Evolutionary conservation across 2,888 invertebrate genomes (phyloP), one percentile per base, ranked within the genome.

Genomic region (Gymnocheta viridis): DNA sequence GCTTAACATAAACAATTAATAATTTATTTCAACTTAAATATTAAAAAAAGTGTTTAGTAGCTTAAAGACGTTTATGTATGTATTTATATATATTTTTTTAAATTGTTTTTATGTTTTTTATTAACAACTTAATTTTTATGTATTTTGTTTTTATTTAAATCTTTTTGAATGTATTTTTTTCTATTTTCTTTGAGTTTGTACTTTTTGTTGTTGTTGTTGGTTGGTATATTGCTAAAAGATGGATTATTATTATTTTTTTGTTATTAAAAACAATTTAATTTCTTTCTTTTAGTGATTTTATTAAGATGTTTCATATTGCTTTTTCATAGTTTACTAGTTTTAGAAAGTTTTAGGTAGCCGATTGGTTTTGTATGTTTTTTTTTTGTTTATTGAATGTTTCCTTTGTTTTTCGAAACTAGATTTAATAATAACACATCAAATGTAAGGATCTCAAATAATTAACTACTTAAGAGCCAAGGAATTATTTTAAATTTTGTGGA

Each of bases 121-220:
- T 22, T 56, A 80, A 51, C 35, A 60, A 73, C 44, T 58, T 69
- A 67, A 22, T 66, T 62, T 44, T 35, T 49, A 5, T 47, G 56
- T 72, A 62, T 72, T 29, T 51, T 29, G 17, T 69, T 82, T 41
- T 41, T 19, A 24, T n/a, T 27, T 64, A 54, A 62, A 64, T 62
- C 51, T 32, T 80, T 76, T 78, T 51, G 24, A 72, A 66, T 81
- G 64, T n/a, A 66, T 79, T 79, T 82, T 85, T 82, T 85, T 81
- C 85, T 86, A 85, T 84, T 86, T 85, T 82, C 74, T 82, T 81
- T 82, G 73, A 74, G 73, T 81, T 85, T 85, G 85, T 82, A 85
- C 82, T 82, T 85, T 84, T 85, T 83, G 74, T 82, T 86, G 77
- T 84, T 85, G 73, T 81, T 84, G 38, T 82, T 85, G 79, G 78